Evolutionary conservation across 2,888 invertebrate species (phyloP).

Genomic region (Idaea biselata): DNA sequence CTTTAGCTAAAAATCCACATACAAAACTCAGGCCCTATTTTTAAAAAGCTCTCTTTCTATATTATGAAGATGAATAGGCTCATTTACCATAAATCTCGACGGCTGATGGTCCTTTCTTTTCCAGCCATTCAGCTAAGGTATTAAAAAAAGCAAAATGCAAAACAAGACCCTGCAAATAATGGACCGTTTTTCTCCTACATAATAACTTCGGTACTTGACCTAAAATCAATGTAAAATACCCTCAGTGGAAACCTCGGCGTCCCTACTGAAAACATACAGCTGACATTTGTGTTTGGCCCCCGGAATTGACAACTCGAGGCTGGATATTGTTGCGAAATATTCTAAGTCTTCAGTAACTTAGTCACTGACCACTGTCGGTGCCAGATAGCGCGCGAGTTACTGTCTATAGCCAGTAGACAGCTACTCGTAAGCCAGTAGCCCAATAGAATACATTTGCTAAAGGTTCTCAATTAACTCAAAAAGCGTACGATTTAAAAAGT

Average conservation of each 20-base stretch:
- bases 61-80: background rate
- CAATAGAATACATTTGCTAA: too few relatives aligned
- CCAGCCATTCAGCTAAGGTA: background rate
- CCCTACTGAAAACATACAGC: conserved; percentile 10
- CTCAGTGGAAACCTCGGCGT: conserved; percentile 10
- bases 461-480: too few relatives aligned
- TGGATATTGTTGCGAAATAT: background rate
- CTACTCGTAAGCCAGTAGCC: too few relatives aligned
- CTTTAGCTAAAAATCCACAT: background rate
- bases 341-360: too few relatives aligned
- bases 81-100: background rate
- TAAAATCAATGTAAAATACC: conserved; percentile 20
- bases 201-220: conserved; percentile 14
- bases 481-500: too few relatives aligned
- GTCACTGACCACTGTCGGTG: too few relatives aligned
- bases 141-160: background rate
- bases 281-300: background rate
- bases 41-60: background rate
- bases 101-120: background rate
- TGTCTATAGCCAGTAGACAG: too few relatives aligned
- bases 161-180: conserved; percentile 1
- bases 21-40: background rate
- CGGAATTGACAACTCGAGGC: background rate
- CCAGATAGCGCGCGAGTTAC: too few relatives aligned
- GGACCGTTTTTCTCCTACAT: background rate